Base-by-base conservation (phyloP, 2,113 vertebrate species). In the Mohoua ochrocephala region DNA sequence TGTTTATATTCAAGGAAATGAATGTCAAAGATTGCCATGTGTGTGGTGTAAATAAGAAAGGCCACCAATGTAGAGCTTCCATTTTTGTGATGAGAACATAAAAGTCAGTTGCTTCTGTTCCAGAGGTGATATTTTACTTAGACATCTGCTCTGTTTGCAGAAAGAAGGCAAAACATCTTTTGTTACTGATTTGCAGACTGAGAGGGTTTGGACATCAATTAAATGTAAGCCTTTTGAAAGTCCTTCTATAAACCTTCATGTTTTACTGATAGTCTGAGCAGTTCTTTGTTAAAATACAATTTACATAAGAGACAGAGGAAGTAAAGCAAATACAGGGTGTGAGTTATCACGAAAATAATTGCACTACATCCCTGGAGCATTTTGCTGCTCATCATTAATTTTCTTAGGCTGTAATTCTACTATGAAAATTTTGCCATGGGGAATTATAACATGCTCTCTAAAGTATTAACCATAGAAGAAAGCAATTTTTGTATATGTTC, bases 1-100 rank as follows among this genome's bases (percentile, higher is more conserved):
- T 98, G 97, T 98, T 98, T 98, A 98, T 96, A 94, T 97, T 98
- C 96, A 97, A 96, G 97, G 95, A 97, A 96, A 95, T 95, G 68
- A 95, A 97, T 97, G 97, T 97, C 85, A 91, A 97, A 98, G 92
- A 95, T 96, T 91, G 65, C 96, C 92, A 93, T 97, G 96, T 98
- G 97, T 98, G 97, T 97, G 97, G 96, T 95, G 96, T 97, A 98
- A 97, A 97, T 97, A 97, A 96, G 96, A 96, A 95, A 95, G 98
- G 92, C 97, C 97, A 98, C 97, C 98, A 97, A 90, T 97, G 97
- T 87, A 98, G 97, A 97, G 61, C 92, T 87, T 84, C 95, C 84
- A 81, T 97, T 97, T 97, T 97, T 97, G 97, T 96, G 95, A 97
- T 93, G 94, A 85, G 95, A 97, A 97, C 96, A 97, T 97, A 97